These are phyloP conservation scores for Cottus gobio DNA, from an alignment of 2,113 vertebrate genomes.

Conservation along the genomic window DNA sequence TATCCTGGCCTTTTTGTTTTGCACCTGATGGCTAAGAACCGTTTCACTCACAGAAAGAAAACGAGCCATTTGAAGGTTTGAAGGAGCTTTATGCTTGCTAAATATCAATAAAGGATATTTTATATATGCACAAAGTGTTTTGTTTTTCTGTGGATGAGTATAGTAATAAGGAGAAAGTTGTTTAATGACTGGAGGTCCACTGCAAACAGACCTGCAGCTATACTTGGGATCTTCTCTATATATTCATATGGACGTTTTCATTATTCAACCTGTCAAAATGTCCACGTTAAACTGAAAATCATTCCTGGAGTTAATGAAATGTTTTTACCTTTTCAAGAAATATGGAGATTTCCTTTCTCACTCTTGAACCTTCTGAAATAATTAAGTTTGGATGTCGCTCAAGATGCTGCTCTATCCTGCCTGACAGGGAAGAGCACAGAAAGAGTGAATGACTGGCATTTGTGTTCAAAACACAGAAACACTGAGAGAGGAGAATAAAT, in stretches of 20 bases:
- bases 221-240: neutral
- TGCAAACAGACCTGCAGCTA: neutral
- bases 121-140: slow-evolving; percentile 67
- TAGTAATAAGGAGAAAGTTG: neutral
- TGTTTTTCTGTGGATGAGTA: neutral
- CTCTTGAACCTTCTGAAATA: slow-evolving; percentile 50
- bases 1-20: slow-evolving; percentile 48
- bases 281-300: neutral
- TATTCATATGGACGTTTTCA: neutral
- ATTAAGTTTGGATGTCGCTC: slow-evolving; percentile 66
- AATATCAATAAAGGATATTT: slow-evolving; percentile 85
- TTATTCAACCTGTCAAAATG: neutral
- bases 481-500: slow-evolving; percentile 19
- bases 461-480: slow-evolving; percentile 28
- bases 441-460: slow-evolving; percentile 65
- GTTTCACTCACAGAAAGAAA: slow-evolving; percentile 25
- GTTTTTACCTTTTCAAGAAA: slow-evolving; percentile 11
- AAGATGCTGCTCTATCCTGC: slow-evolving; percentile 39
- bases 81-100: slow-evolving; percentile 74
- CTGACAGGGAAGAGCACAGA: slow-evolving; percentile 62
- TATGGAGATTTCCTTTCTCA: slow-evolving; percentile 20
- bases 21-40: slow-evolving; percentile 41
- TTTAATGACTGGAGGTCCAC: neutral
- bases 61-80: slow-evolving; percentile 33
- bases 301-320: slow-evolving; percentile 23